phyloP scores from a whole-genome alignment of 2,797 vertebrate genomes.

The Melopsittacus undulatus region DNA sequence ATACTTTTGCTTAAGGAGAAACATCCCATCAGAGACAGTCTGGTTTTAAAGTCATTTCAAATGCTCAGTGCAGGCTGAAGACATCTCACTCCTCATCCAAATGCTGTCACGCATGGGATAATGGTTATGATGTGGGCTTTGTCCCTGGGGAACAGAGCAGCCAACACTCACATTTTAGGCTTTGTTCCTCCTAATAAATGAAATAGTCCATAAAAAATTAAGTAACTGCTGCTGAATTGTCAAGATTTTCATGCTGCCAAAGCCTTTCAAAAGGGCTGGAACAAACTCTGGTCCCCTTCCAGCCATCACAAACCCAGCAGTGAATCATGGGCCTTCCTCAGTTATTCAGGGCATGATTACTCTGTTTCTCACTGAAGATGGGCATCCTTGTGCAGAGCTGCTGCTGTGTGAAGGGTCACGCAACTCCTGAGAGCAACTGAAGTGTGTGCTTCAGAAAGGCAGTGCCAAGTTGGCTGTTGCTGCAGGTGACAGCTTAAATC shows the following conservation, averaged over 20 bases:
- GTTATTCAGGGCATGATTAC: neutral
- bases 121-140: neutral
- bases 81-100: neutral
- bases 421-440: accelerated
- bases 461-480: neutral
- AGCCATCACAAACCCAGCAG: neutral
- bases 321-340: neutral
- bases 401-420: neutral
- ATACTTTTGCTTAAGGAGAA: accelerated
- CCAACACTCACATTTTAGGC: neutral
- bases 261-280: neutral
- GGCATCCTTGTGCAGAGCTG: accelerated
- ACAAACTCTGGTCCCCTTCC: neutral
- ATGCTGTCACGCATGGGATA: accelerated
- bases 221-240: neutral
- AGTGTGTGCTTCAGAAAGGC: neutral
- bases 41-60: neutral
- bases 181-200: neutral
- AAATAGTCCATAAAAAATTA: neutral
- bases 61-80: neutral
- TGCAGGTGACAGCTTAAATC: neutral
- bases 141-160: neutral
- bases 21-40: neutral
- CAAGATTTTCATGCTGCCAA: neutral
- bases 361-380: accelerated